A percentile compares a stretch with the other conserved stretches of the same genome.
phyloP scores from a whole-genome alignment of 2,888 invertebrate genomes.

The Trachelus iudaicus region DNA sequence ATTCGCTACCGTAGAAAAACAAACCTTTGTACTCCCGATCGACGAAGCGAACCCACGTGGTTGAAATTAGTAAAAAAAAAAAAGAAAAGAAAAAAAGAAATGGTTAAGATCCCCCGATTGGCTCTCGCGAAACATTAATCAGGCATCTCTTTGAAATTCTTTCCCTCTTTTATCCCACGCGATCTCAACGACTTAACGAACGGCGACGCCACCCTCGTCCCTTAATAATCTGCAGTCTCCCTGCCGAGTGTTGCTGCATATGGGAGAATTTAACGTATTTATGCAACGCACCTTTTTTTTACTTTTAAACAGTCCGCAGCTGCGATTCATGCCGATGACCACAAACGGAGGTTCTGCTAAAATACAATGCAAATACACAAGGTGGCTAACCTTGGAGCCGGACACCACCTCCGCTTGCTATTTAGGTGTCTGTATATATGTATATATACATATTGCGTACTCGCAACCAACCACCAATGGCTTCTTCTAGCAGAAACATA shows the following conservation, averaged over 20 bases:
- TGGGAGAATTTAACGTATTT: constrained; percentile 17
- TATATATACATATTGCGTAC: background rate
- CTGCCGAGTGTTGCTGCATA: background rate
- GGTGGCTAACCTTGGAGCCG: constrained; percentile 42
- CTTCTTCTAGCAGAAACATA: constrained; percentile 23
- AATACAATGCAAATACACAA: constrained; percentile 49
- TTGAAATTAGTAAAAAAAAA: background rate
- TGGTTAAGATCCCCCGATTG: no score
- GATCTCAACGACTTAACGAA: background rate
- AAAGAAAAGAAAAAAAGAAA: no score
- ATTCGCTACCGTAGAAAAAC: background rate
- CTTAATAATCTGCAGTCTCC: background rate
- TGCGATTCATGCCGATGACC: constrained; percentile 2
- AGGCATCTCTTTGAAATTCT: background rate
- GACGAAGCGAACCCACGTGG: background rate
- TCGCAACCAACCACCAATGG: constrained; percentile 8
- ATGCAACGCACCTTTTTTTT: background rate
- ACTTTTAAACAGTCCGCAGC: constrained; percentile 4
- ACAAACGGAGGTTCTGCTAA: constrained; percentile 33
- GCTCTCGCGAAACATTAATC: no score
- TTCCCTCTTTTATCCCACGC: constrained; percentile 12
- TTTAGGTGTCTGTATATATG: constrained; percentile 11
- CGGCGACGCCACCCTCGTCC: background rate
- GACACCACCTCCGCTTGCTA: constrained; percentile 23
- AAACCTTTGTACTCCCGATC: background rate